These are phyloP conservation scores for Nephrotoma flavescens DNA, from an alignment of 2,888 invertebrate genomes.

Conservation along the genomic window DNA sequence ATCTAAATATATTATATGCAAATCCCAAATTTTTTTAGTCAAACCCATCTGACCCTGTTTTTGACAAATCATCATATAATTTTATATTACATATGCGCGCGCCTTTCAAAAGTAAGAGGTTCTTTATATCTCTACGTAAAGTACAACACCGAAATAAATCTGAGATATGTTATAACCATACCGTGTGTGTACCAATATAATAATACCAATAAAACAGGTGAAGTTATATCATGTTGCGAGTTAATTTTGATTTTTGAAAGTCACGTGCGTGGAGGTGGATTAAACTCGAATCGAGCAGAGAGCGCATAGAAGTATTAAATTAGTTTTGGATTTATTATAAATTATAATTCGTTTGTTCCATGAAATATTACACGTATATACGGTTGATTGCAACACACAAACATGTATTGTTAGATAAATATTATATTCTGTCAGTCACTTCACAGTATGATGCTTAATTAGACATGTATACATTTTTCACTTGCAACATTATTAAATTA, in stretches of 20 bases:
- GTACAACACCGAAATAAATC: too few species aligned
- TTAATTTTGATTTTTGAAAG: background rate
- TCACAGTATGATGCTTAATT: background rate
- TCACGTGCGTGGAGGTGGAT: background rate
- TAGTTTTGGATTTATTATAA: background rate
- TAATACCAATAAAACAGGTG: background rate
- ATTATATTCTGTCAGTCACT: background rate
- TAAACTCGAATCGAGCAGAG: background rate
- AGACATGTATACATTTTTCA: background rate
- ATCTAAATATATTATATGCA: background rate
- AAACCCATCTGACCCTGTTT: background rate
- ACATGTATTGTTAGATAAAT: background rate
- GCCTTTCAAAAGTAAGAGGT: background rate
- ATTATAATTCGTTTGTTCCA: background rate
- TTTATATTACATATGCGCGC: background rate
- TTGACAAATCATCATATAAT: background rate
- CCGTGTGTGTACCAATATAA: background rate
- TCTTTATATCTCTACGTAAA: background rate
- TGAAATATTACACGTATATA: background rate
- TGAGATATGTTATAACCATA: background rate
- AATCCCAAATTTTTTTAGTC: background rate
- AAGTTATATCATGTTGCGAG: background rate
- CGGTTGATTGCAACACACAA: background rate
- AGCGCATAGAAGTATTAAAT: background rate
- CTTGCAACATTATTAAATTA: background rate